Conservation (phyloP, 2,113 vertebrate species). For the Amazona guildingii region DNA sequence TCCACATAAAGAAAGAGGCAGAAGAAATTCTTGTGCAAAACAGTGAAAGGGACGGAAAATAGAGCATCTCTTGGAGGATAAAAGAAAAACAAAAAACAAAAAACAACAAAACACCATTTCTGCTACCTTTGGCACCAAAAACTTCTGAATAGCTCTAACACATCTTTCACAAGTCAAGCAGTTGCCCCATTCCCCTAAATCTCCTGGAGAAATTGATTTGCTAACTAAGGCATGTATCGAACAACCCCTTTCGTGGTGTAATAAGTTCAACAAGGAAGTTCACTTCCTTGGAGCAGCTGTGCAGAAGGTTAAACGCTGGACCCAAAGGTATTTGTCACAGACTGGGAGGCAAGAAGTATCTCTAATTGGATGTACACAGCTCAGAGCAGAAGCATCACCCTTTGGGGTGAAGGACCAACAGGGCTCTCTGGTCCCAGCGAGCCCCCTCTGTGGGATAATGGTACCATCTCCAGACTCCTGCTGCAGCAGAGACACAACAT, state of each 20-base stretch:
- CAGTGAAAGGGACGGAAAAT: background rate
- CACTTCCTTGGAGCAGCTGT: background rate
- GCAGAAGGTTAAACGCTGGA: background rate
- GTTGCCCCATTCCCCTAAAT: background rate
- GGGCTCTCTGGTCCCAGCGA: background rate
- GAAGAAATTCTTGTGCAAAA: background rate
- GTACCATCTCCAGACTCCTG: background rate
- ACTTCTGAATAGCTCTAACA: background rate
- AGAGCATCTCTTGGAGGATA: background rate
- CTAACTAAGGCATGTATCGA: background rate
- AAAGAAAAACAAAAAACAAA: background rate
- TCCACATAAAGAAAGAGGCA: background rate
- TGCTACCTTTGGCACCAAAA: background rate
- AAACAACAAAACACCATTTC: background rate
- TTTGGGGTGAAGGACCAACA: fast-evolving
- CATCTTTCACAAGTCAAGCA: background rate
- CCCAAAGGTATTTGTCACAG: background rate
- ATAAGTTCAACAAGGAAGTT: background rate
- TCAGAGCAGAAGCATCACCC: background rate
- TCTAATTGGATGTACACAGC: fast-evolving
- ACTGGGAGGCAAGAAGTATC: background rate
- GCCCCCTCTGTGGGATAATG: background rate
- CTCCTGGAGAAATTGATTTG: background rate
- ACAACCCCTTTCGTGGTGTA: background rate
- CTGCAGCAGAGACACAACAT: fast-evolving